These are phyloP conservation scores for Cecropterus lyciades DNA, from an alignment of 1,140 invertebrate genomes.

Conservation along the genomic window DNA sequence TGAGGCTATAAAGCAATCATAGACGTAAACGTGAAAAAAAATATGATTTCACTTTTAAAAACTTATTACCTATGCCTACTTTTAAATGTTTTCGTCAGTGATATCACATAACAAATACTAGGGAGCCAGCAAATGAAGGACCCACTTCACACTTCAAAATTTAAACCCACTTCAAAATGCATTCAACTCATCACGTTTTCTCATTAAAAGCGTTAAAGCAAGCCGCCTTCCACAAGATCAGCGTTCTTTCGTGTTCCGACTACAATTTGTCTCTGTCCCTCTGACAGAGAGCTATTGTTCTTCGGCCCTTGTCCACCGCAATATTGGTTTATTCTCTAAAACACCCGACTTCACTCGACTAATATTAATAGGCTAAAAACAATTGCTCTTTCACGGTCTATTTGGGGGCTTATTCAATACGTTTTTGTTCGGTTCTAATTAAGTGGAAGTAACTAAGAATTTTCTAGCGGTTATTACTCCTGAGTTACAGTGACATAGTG, in stretches of 20 bases:
- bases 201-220: constrained; percentile 23
- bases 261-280: constrained; percentile 65
- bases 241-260: constrained; percentile 47
- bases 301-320: constrained; percentile 50
- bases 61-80: too few relatives aligned
- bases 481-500: too few relatives aligned
- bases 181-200: constrained; percentile 17
- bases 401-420: constrained; percentile 4
- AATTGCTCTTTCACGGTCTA: constrained; percentile 36
- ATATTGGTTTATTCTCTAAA: constrained; percentile 62
- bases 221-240: constrained; percentile 43
- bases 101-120: too few relatives aligned
- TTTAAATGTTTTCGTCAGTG: too few relatives aligned
- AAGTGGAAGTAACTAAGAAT: too few relatives aligned
- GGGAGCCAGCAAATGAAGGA: too few relatives aligned
- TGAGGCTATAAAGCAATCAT: too few relatives aligned
- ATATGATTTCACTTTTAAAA: too few relatives aligned
- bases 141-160: too few relatives aligned
- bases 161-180: not conserved
- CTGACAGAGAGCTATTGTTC: constrained; percentile 72
- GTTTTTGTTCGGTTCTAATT: too few relatives aligned
- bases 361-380: constrained; percentile 54
- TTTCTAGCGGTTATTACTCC: too few relatives aligned
- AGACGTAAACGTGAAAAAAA: too few relatives aligned
- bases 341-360: constrained; percentile 31